Evolutionary conservation across 1,140 invertebrate species (phyloP).

Genomic region (Adoxophyes honmai): DNA sequence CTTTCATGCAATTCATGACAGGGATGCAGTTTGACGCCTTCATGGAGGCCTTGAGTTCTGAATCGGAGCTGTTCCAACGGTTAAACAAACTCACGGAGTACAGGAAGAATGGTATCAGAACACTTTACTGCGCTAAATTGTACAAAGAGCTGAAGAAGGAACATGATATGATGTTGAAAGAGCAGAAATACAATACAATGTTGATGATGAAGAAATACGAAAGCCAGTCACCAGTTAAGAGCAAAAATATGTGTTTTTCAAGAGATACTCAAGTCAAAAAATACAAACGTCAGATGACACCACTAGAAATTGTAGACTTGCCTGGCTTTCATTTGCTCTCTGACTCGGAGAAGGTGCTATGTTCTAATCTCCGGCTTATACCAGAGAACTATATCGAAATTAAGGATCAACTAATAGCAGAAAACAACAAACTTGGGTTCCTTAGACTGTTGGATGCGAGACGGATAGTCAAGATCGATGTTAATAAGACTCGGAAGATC

Average conservation of each 20-base stretch:
- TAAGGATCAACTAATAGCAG: conserved; percentile 83
- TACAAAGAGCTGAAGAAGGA: conserved; percentile 82
- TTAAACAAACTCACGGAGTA: conserved; percentile 83
- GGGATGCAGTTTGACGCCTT: conserved; percentile 87
- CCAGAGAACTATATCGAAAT: conserved; percentile 89
- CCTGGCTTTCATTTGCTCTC: conserved; percentile 89
- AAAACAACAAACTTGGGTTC: conserved; percentile 85
- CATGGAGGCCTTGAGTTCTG: conserved; percentile 85
- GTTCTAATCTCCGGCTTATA: conserved; percentile 84
- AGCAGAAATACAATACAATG: conserved; percentile 72
- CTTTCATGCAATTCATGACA: conserved; percentile 85
- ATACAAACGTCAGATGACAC: conserved; percentile 56
- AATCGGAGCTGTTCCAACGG: conserved; percentile 82
- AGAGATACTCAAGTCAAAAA: conserved; percentile 28
- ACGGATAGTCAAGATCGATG: conserved; percentile 92
- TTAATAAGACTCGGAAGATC: conserved; percentile 94
- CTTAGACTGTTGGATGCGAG: conserved; percentile 89
- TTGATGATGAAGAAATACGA: conserved; percentile 59
- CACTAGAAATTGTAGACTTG: conserved; percentile 87
- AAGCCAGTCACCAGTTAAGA: conserved; percentile 45
- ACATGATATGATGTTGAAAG: conserved; percentile 78
- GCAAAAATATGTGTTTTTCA: conserved; percentile 29
- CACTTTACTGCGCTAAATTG: conserved; percentile 80
- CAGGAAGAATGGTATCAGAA: conserved; percentile 84
- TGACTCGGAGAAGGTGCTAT: conserved; percentile 85